Percentiles rank a stretch among this genome's conserved stretches.
Conservation (phyloP, 2,888 invertebrate genomes). For the Hyppa rectilinea region DNA sequence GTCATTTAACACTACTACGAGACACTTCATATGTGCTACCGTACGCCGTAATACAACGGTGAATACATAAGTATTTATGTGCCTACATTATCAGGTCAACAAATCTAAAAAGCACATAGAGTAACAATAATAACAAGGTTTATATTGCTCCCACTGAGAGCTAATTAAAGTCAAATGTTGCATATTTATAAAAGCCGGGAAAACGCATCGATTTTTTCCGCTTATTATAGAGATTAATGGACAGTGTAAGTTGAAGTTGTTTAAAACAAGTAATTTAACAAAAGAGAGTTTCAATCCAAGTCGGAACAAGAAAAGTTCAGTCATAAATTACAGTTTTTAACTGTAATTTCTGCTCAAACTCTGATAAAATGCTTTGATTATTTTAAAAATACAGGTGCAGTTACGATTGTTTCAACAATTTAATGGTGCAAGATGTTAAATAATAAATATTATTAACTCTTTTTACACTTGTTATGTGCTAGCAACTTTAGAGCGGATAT, state of each 20-base stretch:
- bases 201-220: background rate
- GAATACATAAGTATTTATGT: conserved; percentile 6
- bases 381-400: conserved; percentile 30
- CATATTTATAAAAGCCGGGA: background rate
- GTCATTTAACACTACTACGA: conserved; percentile 49
- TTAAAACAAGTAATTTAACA: conserved; percentile 2
- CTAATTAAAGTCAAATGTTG: background rate
- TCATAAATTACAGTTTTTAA: conserved; percentile 36
- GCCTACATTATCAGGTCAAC: background rate
- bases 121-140: background rate
- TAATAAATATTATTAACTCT: conserved; percentile 32
- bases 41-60: conserved; percentile 22
- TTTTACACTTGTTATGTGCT: conserved; percentile 18
- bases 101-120: background rate
- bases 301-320: conserved; percentile 40
- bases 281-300: conserved; percentile 2
- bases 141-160: background rate
- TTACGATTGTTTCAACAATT: conserved; percentile 22
- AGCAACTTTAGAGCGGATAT: conserved; percentile 40
- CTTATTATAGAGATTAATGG: background rate
- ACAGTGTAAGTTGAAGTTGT: background rate
- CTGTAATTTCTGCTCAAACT: conserved; percentile 26
- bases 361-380: conserved; percentile 10
- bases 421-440: conserved; percentile 17
- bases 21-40: conserved; percentile 18